phyloP scores from a whole-genome alignment of 2,113 vertebrate species.

The Phyllopteryx taeniolatus region DNA sequence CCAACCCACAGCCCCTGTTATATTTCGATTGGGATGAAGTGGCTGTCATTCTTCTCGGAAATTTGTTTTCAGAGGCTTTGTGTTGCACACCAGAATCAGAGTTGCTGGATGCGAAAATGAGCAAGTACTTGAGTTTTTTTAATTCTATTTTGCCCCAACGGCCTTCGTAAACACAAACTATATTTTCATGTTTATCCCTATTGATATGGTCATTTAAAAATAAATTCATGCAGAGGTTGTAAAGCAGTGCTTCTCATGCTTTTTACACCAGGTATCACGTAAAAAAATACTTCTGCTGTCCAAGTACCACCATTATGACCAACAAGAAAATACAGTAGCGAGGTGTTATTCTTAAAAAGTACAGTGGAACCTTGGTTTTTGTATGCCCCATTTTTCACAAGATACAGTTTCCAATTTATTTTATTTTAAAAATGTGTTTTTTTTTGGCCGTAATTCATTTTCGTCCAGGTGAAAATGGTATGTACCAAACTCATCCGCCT shows the following conservation, averaged over 20 bases:
- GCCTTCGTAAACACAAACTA: slow-evolving; percentile 15
- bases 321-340: no score
- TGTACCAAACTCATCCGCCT: no score
- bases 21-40: slow-evolving; percentile 26
- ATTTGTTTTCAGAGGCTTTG: slow-evolving; percentile 22
- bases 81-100: slow-evolving; percentile 31
- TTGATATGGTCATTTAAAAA: neutral
- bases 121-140: slow-evolving; percentile 3
- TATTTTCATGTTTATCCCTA: neutral
- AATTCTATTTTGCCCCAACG: neutral
- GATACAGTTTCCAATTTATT: no score
- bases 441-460: no score
- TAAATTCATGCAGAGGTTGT: neutral
- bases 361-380: no score
- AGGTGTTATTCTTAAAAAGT: no score
- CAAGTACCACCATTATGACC: no score
- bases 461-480: no score
- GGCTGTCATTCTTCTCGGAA: slow-evolving; percentile 21
- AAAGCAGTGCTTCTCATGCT: neutral
- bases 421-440: no score
- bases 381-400: no score
- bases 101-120: slow-evolving; percentile 11
- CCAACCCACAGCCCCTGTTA: neutral
- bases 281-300: no score
- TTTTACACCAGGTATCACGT: neutral